Percentiles rank a stretch among this genome's conserved stretches.
phyloP scores from a whole-genome alignment of 2,888 invertebrate species.

The Asteroscopus sphinx region DNA sequence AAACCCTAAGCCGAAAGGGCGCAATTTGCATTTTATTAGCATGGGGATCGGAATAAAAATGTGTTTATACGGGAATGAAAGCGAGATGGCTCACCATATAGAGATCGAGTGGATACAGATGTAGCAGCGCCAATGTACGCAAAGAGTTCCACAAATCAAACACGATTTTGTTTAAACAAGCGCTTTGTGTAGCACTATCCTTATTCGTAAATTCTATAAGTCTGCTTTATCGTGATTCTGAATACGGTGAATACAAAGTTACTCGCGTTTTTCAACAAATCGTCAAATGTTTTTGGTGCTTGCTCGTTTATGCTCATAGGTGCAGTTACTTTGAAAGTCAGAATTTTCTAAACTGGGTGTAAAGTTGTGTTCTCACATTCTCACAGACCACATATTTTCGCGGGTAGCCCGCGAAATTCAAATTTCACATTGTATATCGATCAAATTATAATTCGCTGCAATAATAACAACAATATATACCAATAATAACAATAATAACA shows the following conservation, averaged over 20 bases:
- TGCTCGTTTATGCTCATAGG: constrained; percentile 12
- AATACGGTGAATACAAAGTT: constrained; percentile 25
- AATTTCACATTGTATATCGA: too few species aligned
- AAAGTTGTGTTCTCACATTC: too few species aligned
- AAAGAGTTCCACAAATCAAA: constrained; percentile 70
- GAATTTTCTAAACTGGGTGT: constrained; percentile 10
- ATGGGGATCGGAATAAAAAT: constrained; percentile 85
- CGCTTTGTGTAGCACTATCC: constrained; percentile 24
- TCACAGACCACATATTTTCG: too few species aligned
- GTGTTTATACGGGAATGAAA: constrained; percentile 85
- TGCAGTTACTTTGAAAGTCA: constrained; percentile 5
- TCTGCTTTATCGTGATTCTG: constrained; percentile 23
- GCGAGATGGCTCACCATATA: constrained; percentile 78
- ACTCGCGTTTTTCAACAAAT: constrained; percentile 24
- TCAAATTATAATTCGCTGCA: too few species aligned
- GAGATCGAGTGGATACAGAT: constrained; percentile 78
- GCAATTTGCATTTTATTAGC: constrained; percentile 87
- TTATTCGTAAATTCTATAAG: constrained; percentile 22
- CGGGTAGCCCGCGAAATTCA: too few species aligned
- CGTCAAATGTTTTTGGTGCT: constrained; percentile 11
- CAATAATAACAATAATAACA: too few species aligned
- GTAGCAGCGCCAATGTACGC: constrained; percentile 72
- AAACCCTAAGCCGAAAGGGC: constrained; percentile 83
- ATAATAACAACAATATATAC: too few species aligned
- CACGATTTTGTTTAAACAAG: constrained; percentile 65